These are phyloP conservation scores for Echiichthys vipera DNA, from an alignment of 2,797 vertebrate species.

Conservation along the genomic window DNA sequence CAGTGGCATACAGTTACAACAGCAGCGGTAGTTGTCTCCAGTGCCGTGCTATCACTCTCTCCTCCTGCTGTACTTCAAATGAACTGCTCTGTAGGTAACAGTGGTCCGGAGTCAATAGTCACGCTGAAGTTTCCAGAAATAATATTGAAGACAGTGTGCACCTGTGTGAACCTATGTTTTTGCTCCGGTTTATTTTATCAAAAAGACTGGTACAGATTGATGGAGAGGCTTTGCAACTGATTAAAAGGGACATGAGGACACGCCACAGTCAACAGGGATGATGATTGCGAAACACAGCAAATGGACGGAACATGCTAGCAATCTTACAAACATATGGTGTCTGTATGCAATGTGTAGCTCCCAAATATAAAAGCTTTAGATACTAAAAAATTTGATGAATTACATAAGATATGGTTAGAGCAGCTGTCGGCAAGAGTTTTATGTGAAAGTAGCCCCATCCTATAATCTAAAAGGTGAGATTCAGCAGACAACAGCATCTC, in stretches of 20 bases:
- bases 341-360: not conserved
- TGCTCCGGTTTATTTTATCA: slow-evolving; percentile 25
- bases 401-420: not conserved
- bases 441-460: slow-evolving; percentile 3
- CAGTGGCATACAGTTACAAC: slow-evolving; percentile 24
- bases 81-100: slow-evolving; percentile 56
- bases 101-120: slow-evolving; percentile 55
- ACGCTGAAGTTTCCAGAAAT: slow-evolving; percentile 48
- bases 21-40: slow-evolving; percentile 44
- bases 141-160: slow-evolving; percentile 40
- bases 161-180: not conserved
- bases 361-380: slow-evolving; percentile 2
- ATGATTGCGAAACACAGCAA: slow-evolving; percentile 39
- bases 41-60: slow-evolving; percentile 51
- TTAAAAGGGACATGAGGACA: slow-evolving; percentile 28
- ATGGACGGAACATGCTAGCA: slow-evolving; percentile 18
- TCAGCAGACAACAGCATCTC: slow-evolving; percentile 28
- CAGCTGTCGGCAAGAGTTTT: not conserved
- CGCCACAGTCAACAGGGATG: slow-evolving; percentile 8
- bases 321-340: slow-evolving; percentile 24
- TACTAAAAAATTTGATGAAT: slow-evolving; percentile 14
- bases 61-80: slow-evolving; percentile 69
- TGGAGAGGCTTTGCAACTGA: slow-evolving; percentile 13
- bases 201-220: slow-evolving; percentile 27
- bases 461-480: slow-evolving; percentile 13